A percentile compares a stretch with the other conserved stretches of the same genome.
These are phyloP conservation scores for Hoplodrina blanda DNA, from an alignment of 2,888 invertebrate species.

Conservation along the genomic window DNA sequence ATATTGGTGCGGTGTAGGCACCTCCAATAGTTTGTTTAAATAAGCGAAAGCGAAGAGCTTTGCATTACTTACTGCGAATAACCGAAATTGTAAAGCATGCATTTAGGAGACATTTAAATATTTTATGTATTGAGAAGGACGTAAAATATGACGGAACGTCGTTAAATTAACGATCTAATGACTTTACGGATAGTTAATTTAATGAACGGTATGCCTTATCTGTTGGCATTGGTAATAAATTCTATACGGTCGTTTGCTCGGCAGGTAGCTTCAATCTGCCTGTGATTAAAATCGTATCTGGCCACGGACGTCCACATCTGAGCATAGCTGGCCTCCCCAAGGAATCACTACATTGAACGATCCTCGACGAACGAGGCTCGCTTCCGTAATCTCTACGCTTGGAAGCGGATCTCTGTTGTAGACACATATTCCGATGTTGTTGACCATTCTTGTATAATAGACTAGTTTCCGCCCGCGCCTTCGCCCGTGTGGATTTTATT, in stretches of 20 bases:
- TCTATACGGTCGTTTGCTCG: background rate
- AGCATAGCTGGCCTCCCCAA: constrained; percentile 8
- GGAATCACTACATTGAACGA: constrained; percentile 24
- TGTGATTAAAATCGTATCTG: constrained; percentile 37
- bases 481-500: no score
- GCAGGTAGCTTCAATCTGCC: constrained; percentile 26
- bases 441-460: background rate
- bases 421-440: background rate
- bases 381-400: constrained; percentile 40
- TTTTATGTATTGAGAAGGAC: constrained; percentile 45
- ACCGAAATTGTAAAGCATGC: constrained; percentile 42
- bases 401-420: constrained; percentile 11
- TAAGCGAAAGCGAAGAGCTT: constrained; percentile 28
- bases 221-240: constrained; percentile 20
- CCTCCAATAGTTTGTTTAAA: constrained; percentile 33
- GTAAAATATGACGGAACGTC: constrained; percentile 36
- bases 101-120: constrained; percentile 23
- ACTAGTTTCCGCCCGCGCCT: no score
- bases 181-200: constrained; percentile 31
- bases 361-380: constrained; percentile 20
- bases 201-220: constrained; percentile 12
- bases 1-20: constrained; percentile 2
- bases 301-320: constrained; percentile 25
- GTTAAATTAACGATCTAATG: constrained; percentile 37
- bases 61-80: constrained; percentile 15